phyloP scores from a whole-genome alignment of 2,888 invertebrate species.

The Vandiemenella viatica region DNA sequence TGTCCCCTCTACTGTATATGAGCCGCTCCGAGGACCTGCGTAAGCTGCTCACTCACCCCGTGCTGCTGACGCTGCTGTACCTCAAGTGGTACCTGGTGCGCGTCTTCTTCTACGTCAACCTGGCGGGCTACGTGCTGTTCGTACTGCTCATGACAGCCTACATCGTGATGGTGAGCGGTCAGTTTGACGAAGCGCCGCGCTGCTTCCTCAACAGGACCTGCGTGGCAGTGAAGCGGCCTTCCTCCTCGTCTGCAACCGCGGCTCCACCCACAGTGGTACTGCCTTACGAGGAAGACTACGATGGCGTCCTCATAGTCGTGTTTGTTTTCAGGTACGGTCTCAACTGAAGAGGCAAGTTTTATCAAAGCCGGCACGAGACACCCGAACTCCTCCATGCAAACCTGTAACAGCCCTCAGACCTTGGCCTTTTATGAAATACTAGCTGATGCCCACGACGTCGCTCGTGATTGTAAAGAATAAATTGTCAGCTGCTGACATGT shows the following conservation, averaged over 20 bases:
- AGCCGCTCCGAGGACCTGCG: conserved; percentile 49
- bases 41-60: conserved; percentile 58
- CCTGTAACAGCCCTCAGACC: too few relatives aligned
- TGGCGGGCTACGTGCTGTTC: conserved; percentile 52
- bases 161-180: too few relatives aligned
- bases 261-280: background rate
- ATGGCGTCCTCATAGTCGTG: too few relatives aligned
- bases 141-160: conserved; percentile 52
- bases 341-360: too few relatives aligned
- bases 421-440: too few relatives aligned
- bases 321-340: too few relatives aligned
- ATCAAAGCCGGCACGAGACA: too few relatives aligned
- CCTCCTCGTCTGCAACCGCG: background rate
- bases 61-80: conserved; percentile 62
- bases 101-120: conserved; percentile 30
- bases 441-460: too few relatives aligned
- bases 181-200: too few relatives aligned
- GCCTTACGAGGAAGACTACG: background rate
- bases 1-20: conserved; percentile 57
- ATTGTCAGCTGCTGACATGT: too few relatives aligned
- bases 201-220: background rate
- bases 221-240: background rate
- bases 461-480: too few relatives aligned
- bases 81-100: conserved; percentile 63
- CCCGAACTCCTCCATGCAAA: too few relatives aligned